These are phyloP conservation scores for Geococcyx californianus DNA, from an alignment of 2,113 vertebrate species.

Conservation along the genomic window DNA sequence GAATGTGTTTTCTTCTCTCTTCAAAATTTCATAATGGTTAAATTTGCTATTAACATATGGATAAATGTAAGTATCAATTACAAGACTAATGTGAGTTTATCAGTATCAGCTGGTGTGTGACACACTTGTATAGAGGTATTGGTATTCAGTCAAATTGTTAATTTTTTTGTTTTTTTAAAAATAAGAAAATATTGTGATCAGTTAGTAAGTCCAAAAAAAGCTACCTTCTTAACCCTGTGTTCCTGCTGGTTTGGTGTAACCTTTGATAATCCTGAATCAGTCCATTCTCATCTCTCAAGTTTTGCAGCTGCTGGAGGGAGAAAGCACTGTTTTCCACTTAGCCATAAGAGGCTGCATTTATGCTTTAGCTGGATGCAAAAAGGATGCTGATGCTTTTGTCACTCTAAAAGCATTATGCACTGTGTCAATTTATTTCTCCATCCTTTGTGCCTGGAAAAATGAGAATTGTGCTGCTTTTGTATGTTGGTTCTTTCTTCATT, in stretches of 20 bases:
- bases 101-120: fast-evolving
- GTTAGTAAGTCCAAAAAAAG: background rate
- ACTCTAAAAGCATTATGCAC: background rate
- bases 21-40: background rate
- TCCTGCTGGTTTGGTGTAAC: background rate
- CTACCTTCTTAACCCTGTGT: background rate
- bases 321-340: background rate
- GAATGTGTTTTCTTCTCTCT: background rate
- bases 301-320: background rate
- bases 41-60: background rate
- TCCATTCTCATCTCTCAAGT: background rate
- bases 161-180: background rate
- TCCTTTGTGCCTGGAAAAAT: background rate
- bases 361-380: background rate
- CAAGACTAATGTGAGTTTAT: background rate
- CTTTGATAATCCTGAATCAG: background rate
- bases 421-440: background rate
- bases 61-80: background rate
- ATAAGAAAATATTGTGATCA: background rate
- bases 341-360: background rate
- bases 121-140: background rate
- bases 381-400: background rate
- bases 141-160: background rate
- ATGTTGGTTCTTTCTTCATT: background rate
- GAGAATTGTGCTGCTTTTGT: background rate